Evolutionary conservation across 2,888 invertebrate species (phyloP).

Genomic region (Asteroscopus sphinx): DNA sequence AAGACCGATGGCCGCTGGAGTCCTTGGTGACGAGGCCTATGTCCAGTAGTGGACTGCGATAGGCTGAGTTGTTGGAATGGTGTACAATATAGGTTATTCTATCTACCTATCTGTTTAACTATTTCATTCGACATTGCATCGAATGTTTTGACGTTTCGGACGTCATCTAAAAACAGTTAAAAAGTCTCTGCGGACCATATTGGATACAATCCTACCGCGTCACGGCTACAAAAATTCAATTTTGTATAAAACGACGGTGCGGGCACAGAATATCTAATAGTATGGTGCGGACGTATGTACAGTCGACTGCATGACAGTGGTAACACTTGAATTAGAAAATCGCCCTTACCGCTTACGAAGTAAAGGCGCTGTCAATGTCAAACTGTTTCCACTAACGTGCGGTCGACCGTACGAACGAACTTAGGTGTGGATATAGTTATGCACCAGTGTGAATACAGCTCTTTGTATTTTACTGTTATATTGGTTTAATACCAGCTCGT

Average conservation of each 20-base stretch:
- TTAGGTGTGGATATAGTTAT: constrained; percentile 3
- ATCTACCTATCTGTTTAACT: constrained; percentile 9
- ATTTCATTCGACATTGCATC: constrained; percentile 35
- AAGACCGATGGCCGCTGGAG: no score
- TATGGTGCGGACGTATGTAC: no score
- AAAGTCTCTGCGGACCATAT: constrained; percentile 27
- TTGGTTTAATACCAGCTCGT: constrained; percentile 21
- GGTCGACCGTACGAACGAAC: constrained; percentile 6
- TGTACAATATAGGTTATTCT: no score
- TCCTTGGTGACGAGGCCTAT: no score
- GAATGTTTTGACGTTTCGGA: constrained; percentile 19
- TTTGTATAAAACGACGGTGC: constrained; percentile 52
- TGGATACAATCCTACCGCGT: constrained; percentile 31
- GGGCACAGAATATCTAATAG: no score
- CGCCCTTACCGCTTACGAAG: no score
- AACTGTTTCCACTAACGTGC: no score
- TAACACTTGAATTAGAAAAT: no score
- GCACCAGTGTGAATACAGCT: background rate
- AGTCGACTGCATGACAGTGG: no score
- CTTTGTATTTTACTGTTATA: constrained; percentile 20
- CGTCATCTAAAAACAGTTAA: constrained; percentile 29
- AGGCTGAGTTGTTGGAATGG: no score
- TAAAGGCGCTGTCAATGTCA: no score
- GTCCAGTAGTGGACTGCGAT: no score
- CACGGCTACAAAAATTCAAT: constrained; percentile 48